Percentiles rank a stretch among this genome's conserved stretches.
phyloP scores from a whole-genome alignment of 1,140 invertebrate species.

The Panulirus ornatus region DNA sequence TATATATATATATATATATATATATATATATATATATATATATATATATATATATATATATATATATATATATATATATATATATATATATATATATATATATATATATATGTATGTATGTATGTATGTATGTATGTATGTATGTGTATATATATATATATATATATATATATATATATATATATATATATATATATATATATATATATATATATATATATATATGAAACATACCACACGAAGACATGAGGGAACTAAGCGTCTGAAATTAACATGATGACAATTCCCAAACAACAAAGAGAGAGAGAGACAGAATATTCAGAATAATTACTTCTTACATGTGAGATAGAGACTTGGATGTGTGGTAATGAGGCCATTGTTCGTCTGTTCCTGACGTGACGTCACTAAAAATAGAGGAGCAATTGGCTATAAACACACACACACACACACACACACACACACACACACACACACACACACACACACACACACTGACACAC shows the following conservation, averaged over 20 bases:
- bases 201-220: not conserved
- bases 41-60: not conserved
- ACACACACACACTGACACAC: constrained; percentile 22
- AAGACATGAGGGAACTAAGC: too few species aligned
- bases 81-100: not conserved
- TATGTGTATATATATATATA: not conserved
- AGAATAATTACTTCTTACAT: too few species aligned
- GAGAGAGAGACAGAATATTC: too few species aligned
- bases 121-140: not conserved
- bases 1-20: not conserved
- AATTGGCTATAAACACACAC: too few species aligned
- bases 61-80: not conserved
- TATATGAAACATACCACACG: too few species aligned
- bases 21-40: not conserved
- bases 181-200: constrained; percentile 14
- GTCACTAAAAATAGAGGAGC: too few species aligned
- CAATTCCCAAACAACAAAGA: too few species aligned
- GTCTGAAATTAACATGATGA: too few species aligned
- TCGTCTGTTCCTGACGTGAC: too few species aligned
- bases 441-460: not conserved
- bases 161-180: constrained; percentile 1
- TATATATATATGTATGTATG: not conserved
- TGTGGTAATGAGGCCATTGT: too few species aligned
- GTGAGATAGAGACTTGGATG: too few species aligned
- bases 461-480: constrained; percentile 26